Percentiles rank a stretch among this genome's conserved stretches.
These are phyloP conservation scores for Noctilio leporinus DNA, from an alignment of 2,113 vertebrate genomes.

Conservation along the genomic window DNA sequence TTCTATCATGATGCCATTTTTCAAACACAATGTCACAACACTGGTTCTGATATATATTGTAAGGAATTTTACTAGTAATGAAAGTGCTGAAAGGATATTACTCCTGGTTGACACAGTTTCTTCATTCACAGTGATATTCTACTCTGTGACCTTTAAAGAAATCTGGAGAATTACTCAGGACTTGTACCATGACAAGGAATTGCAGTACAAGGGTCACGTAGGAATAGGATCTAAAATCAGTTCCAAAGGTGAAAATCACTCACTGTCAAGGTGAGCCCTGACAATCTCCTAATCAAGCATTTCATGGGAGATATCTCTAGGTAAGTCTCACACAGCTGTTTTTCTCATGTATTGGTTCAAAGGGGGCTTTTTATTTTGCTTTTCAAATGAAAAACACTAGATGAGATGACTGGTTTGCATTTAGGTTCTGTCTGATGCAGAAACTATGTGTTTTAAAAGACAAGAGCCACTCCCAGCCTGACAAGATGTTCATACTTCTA, in stretches of 20 bases:
- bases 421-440: background rate
- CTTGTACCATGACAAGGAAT: background rate
- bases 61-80: background rate
- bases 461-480: background rate
- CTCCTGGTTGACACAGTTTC: background rate
- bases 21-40: background rate
- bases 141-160: background rate
- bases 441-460: background rate
- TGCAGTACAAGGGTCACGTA: background rate
- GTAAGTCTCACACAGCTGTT: background rate
- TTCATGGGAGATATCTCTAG: background rate
- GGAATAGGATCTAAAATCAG: background rate
- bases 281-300: background rate
- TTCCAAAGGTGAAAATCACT: background rate
- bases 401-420: background rate
- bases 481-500: background rate
- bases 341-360: background rate
- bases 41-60: background rate
- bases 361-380: background rate
- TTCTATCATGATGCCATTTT: background rate
- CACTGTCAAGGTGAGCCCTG: background rate
- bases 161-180: background rate
- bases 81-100: background rate
- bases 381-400: background rate
- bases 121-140: background rate